A percentile compares a stretch with the other conserved stretches of the same genome.
These are phyloP conservation scores for Cephalopholis sonnerati DNA, from an alignment of 2,113 vertebrate genomes.

Conservation along the genomic window DNA sequence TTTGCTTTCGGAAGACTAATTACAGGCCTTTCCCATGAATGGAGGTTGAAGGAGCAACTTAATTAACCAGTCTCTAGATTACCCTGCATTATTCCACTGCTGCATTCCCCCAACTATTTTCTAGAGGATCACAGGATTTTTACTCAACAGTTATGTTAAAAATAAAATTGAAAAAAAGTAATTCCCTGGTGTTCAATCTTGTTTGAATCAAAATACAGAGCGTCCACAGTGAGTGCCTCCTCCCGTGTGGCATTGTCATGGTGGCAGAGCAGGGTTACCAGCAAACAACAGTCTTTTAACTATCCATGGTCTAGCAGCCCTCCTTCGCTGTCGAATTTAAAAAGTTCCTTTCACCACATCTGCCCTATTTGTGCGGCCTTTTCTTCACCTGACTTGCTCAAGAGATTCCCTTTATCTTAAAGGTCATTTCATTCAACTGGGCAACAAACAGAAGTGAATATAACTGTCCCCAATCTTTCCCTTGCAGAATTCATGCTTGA, in stretches of 20 bases:
- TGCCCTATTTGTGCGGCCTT: slow-evolving; percentile 89
- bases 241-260: slow-evolving; percentile 68
- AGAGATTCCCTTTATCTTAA: slow-evolving; percentile 97
- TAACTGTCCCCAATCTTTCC: slow-evolving; percentile 98
- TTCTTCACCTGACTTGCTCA: slow-evolving; percentile 95
- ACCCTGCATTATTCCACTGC: slow-evolving; percentile 56
- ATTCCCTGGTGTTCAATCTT: slow-evolving; percentile 67
- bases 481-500: slow-evolving; percentile 99
- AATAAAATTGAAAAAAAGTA: slow-evolving; percentile 35
- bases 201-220: slow-evolving; percentile 72
- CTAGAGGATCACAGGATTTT: slow-evolving; percentile 49
- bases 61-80: slow-evolving; percentile 76
- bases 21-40: slow-evolving; percentile 75
- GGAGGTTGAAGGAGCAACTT: slow-evolving; percentile 72
- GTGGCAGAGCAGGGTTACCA: slow-evolving; percentile 68
- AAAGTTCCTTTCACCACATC: slow-evolving; percentile 85
- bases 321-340: slow-evolving; percentile 75
- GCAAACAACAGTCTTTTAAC: slow-evolving; percentile 75
- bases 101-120: slow-evolving; percentile 60
- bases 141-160: slow-evolving; percentile 38
- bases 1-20: slow-evolving; percentile 76
- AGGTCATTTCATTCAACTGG: slow-evolving; percentile 98
- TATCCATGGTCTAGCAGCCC: slow-evolving; percentile 68
- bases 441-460: slow-evolving; percentile 97
- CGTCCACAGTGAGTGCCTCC: slow-evolving; percentile 55